phyloP scores from a whole-genome alignment of 2,888 invertebrate genomes.

The Meganola albula region DNA sequence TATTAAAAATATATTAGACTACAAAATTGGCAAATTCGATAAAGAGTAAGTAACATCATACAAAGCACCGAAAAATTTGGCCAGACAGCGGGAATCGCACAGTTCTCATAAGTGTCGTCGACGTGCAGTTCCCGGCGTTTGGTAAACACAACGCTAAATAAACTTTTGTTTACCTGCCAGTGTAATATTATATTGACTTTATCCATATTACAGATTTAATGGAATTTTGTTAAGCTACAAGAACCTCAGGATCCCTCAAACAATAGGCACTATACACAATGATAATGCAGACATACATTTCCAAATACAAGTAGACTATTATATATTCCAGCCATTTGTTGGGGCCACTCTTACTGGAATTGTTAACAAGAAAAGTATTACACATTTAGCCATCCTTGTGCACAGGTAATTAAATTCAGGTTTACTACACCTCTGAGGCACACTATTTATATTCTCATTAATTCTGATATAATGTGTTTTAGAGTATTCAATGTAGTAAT shows the following conservation, averaged over 20 bases:
- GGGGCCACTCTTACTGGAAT: slow-evolving; percentile 79
- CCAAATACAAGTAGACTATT: slow-evolving; percentile 83
- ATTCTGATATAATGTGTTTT: no score
- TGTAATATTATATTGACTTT: no score
- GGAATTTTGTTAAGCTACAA: slow-evolving; percentile 83
- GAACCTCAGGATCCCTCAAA: slow-evolving; percentile 78
- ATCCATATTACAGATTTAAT: slow-evolving; percentile 78
- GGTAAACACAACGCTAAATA: no score
- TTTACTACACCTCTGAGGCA: no score
- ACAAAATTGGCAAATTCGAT: slow-evolving; percentile 79
- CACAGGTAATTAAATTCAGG: slow-evolving; percentile 77
- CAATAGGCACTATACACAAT: slow-evolving; percentile 77
- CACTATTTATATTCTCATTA: no score
- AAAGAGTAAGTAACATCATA: slow-evolving; percentile 71
- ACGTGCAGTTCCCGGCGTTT: no score
- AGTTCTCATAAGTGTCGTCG: no score
- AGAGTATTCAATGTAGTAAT: slow-evolving; percentile 84
- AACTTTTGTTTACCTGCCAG: no score
- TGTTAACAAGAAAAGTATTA: slow-evolving; percentile 81
- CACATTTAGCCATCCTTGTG: slow-evolving; percentile 82
- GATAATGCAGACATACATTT: slow-evolving; percentile 81
- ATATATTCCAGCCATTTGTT: slow-evolving; percentile 78
- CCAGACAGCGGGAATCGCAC: no score
- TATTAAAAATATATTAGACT: slow-evolving; percentile 77
- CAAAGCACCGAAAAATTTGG: no score